A percentile compares a stretch with the other conserved stretches of the same genome.
phyloP scores from a whole-genome alignment of 2,888 invertebrate genomes.

The Rhopalosiphum nymphaeae region DNA sequence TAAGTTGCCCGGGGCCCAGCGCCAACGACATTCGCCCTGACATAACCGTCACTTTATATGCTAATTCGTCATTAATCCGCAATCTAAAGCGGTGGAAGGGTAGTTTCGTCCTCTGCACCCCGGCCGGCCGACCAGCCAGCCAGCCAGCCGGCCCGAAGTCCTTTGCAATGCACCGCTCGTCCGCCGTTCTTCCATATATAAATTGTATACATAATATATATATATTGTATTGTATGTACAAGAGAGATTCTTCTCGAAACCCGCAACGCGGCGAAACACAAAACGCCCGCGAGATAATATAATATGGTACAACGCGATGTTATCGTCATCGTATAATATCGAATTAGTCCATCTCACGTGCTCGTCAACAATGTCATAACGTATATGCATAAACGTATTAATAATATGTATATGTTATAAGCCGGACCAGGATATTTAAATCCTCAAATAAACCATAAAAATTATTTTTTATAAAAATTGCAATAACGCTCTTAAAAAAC shows the following conservation, averaged over 20 bases:
- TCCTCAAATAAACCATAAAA: neutral
- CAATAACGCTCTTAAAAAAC: no score
- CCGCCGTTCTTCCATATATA: neutral
- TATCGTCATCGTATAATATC: neutral
- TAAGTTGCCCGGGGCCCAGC: conserved; percentile 53
- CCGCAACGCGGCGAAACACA: neutral
- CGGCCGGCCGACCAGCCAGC: neutral
- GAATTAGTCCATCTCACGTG: neutral
- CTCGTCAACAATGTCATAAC: neutral
- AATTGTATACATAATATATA: no score
- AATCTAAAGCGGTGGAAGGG: conserved; percentile 53
- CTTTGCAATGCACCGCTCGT: neutral
- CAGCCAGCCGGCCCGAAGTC: neutral
- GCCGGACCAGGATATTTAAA: no score
- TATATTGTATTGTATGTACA: neutral
- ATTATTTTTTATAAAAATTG: neutral
- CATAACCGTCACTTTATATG: conserved; percentile 64
- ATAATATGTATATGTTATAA: no score
- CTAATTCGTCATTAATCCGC: conserved; percentile 65
- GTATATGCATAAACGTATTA: no score
- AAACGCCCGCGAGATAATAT: neutral
- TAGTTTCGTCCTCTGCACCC: conserved; percentile 14
- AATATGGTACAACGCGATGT: neutral
- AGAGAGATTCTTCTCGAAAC: neutral
- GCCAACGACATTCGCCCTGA: conserved; percentile 57